Base-by-base conservation (phyloP, 2,113 vertebrate species). In the Chaetura pelagica region DNA sequence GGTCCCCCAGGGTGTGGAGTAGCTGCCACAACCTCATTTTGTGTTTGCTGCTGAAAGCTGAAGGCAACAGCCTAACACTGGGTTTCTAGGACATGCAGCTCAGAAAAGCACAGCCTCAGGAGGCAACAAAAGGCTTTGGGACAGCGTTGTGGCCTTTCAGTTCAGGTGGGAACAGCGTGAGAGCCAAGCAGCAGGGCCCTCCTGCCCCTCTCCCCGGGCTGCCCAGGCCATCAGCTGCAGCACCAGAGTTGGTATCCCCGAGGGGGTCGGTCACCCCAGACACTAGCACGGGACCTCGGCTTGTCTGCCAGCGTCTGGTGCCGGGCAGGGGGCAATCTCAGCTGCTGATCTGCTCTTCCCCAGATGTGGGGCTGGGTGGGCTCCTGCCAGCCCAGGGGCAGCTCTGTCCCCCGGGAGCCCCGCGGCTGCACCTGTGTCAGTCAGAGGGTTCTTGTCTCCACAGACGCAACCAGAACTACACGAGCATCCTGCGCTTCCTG, bases 391-490 rank as follows among this genome's bases (percentile, higher is more conserved):
- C 48, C 19, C 51, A 40, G 58, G n/a, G 2, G 20, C 63, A 74
- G 49, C 59, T 77, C 59, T 96, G 93, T 77, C 92, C 87, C 52
- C 12, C 68, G 52, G 87, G 78, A 89, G 84, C 32, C 32, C 15
- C 27, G 8, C 3, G 27, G 72, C 78, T 73, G 52, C 85, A 89
- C 15, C 87, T 49, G 52, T 54, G 57, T 84, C 87, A 94, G 81
- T 76, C 59, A 95, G 77, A 54, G 64, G 79, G 95, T 75, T 93
- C 81, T 96, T 92, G 57, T 95, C 94, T 95, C 94, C 75, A 97
- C 96, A 99, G 99, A 97, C 98, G 99, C 63, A 99, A 99, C 97
- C 99, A 99, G 85, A 99, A 99, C 97, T 99, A 99, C 84, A 98
- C 86, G 81, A 99, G 82, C 95, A 99, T 99, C 95, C 98, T 99